Evolutionary conservation across 2,797 vertebrate species (phyloP).

Genomic region (Peromyscus aztecus): DNA sequence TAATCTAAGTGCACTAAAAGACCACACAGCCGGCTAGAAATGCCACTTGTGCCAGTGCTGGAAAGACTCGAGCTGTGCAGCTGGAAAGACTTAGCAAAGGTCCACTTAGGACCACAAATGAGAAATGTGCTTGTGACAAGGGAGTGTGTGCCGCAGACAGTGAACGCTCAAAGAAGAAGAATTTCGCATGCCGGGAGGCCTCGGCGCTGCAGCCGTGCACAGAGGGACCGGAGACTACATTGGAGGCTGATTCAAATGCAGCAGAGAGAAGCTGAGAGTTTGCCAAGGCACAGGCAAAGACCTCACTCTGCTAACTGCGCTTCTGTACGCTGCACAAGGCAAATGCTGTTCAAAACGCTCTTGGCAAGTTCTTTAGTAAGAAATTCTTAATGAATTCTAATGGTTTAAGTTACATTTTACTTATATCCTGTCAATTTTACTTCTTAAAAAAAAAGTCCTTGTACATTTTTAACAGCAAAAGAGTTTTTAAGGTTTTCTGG

Average conservation of each 20-base stretch:
- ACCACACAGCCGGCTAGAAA: neutral
- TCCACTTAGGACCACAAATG: neutral
- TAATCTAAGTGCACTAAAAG: neutral
- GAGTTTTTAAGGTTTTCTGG: neutral
- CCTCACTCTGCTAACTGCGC: neutral
- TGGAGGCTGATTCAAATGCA: conserved; percentile 8
- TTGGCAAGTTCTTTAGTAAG: neutral
- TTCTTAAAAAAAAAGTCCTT: neutral
- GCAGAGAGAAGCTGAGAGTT: neutral
- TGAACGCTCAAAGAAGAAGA: neutral
- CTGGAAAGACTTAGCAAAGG: conserved; percentile 24
- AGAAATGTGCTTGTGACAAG: neutral
- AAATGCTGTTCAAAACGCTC: neutral
- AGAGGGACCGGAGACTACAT: neutral
- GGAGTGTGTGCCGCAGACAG: neutral
- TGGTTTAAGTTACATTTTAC: neutral
- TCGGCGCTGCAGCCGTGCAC: accelerated
- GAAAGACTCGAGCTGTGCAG: neutral
- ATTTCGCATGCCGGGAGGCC: neutral
- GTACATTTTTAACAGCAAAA: neutral
- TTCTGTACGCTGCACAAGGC: neutral
- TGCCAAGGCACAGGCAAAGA: neutral
- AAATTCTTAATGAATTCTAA: neutral
- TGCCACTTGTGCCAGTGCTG: neutral
- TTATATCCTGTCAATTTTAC: neutral